Evolutionary conservation across 2,797 vertebrate genomes (phyloP).

Genomic region (Tapera naevia): DNA sequence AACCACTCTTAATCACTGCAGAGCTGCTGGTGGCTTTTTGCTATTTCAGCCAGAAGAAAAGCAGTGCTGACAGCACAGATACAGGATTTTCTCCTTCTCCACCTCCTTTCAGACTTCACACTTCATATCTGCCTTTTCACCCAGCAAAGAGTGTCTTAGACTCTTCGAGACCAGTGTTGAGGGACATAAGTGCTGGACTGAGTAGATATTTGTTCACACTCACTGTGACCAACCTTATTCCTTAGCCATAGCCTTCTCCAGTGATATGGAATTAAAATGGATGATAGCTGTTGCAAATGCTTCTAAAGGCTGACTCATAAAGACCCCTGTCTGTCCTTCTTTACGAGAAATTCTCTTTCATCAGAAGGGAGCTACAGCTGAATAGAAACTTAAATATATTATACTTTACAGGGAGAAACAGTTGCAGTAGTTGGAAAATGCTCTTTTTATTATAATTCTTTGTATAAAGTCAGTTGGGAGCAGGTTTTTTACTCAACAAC

Average conservation of each 20-base stretch:
- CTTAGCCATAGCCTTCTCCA: neutral
- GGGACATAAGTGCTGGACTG: neutral
- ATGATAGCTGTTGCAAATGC: neutral
- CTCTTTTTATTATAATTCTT: neutral
- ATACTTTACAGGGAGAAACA: neutral
- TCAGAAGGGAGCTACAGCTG: neutral
- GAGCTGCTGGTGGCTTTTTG: neutral
- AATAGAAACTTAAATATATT: neutral
- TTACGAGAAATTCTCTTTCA: neutral
- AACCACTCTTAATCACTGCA: neutral
- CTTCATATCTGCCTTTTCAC: neutral
- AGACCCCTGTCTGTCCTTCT: neutral
- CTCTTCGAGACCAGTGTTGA: neutral
- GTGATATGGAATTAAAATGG: neutral
- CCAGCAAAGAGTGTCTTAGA: rapidly evolving
- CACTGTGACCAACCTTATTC: neutral
- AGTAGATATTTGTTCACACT: neutral
- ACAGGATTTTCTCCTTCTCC: neutral
- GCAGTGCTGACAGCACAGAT: neutral
- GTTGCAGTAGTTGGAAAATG: neutral
- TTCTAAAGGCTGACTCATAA: neutral
- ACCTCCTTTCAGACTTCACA: neutral
- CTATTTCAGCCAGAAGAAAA: neutral
- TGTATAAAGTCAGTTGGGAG: neutral
- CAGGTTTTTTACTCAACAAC: neutral